A percentile compares a stretch with the other conserved stretches of the same genome.
phyloP scores from a whole-genome alignment of 1,140 invertebrate genomes.

The Cyclargus thomasi region DNA sequence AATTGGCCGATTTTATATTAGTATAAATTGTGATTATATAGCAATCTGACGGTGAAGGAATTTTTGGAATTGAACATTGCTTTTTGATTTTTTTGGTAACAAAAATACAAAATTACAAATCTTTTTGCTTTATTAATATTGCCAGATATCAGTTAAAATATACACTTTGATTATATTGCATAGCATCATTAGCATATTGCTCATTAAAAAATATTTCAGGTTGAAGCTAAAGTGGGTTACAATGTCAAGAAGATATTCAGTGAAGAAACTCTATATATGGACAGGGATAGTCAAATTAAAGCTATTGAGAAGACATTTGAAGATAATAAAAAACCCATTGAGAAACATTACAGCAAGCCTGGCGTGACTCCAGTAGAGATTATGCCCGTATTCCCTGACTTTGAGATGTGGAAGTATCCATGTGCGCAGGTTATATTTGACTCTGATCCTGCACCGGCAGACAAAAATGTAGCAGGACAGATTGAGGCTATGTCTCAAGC shows the following conservation, averaged over 20 bases:
- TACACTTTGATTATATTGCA: too few relatives aligned
- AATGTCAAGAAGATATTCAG: conserved; percentile 97
- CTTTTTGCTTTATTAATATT: too few relatives aligned
- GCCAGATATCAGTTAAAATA: too few relatives aligned
- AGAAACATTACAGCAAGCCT: conserved; percentile 96
- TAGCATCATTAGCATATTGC: too few relatives aligned
- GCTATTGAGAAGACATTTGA: conserved; percentile 99
- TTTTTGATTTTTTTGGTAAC: conserved; percentile 15
- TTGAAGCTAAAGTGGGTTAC: conserved; percentile 98
- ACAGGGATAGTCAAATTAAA: conserved; percentile 96
- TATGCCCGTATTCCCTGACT: conserved; percentile 94
- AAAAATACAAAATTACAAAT: too few relatives aligned
- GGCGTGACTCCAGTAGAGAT: conserved; percentile 93
- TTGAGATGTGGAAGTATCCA: conserved; percentile 97
- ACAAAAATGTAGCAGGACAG: conserved; percentile 88
- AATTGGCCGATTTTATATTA: too few relatives aligned
- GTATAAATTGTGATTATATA: too few relatives aligned
- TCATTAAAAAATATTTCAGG: conserved; percentile 54
- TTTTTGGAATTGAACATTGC: too few relatives aligned
- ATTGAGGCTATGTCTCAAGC: conserved; percentile 99
- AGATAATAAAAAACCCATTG: conserved; percentile 90
- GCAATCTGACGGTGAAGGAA: too few relatives aligned
- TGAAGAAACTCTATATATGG: conserved; percentile 97
- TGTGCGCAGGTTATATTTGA: conserved; percentile 99
- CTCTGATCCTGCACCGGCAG: conserved; percentile 92